Conservation (phyloP, 2,888 invertebrate genomes). For the Cryptosula pallasiana region DNA sequence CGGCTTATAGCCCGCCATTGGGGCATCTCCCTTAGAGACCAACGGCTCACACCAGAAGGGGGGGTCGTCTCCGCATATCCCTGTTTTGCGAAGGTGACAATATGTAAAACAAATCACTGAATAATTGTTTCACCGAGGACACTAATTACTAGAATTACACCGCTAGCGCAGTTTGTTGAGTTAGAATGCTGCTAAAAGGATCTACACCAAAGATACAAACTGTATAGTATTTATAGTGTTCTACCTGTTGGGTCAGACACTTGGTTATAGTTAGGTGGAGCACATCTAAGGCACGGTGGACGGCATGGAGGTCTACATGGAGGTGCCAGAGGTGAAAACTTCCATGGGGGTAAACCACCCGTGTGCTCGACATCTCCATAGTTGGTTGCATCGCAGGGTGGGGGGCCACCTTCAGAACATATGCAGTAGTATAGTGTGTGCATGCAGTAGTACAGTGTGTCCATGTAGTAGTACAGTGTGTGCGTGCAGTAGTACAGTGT, state of each 20-base stretch:
- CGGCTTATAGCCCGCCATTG: not conserved
- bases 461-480: no score
- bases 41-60: constrained; percentile 20
- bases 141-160: no score
- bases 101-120: no score
- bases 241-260: constrained; percentile 19
- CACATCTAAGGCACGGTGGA: not conserved
- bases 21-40: not conserved
- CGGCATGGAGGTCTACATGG: not conserved
- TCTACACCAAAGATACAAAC: no score
- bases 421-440: no score
- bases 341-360: constrained; percentile 14
- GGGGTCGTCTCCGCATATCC: constrained; percentile 10
- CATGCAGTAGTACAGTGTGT: no score
- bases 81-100: no score
- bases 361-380: constrained; percentile 6
- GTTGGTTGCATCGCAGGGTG: not conserved
- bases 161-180: no score
- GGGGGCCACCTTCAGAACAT: no score
- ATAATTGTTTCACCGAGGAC: no score
- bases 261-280: constrained; percentile 4
- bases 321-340: not conserved
- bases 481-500: no score
- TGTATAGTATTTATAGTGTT: not conserved
- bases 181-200: no score